Evolutionary conservation across 2,113 vertebrate species (phyloP).

Genomic region (Lontra canadensis): DNA sequence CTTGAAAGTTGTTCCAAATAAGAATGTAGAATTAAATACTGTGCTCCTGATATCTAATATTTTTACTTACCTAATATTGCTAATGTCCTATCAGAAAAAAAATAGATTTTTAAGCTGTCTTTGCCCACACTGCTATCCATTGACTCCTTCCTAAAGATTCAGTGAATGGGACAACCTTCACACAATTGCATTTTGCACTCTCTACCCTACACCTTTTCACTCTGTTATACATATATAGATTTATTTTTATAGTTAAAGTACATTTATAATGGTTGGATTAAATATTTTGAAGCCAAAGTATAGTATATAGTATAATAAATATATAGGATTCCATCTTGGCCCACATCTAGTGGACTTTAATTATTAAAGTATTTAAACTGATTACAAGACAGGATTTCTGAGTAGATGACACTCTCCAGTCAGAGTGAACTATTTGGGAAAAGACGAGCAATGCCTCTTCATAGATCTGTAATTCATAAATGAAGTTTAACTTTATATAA

Average conservation of each 20-base stretch:
- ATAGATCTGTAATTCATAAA: background rate
- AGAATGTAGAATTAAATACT: constrained; percentile 45
- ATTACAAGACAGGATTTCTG: background rate
- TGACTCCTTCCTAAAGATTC: constrained; percentile 15
- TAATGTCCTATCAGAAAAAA: background rate
- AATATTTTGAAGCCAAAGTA: constrained; percentile 36
- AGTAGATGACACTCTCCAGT: background rate
- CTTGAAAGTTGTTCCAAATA: constrained; percentile 52
- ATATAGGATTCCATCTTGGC: background rate
- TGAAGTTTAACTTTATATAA: background rate
- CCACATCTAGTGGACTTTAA: background rate
- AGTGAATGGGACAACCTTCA: background rate
- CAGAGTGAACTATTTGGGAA: background rate
- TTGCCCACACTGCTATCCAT: background rate
- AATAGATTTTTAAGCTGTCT: background rate
- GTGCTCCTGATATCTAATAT: background rate
- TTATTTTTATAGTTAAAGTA: constrained; percentile 23
- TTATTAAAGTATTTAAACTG: constrained; percentile 8
- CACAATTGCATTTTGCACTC: background rate
- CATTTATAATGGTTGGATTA: background rate
- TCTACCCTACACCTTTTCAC: background rate
- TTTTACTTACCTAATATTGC: background rate
- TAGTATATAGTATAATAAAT: constrained; percentile 8
- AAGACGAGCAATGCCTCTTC: background rate
- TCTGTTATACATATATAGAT: background rate